Percentiles rank a stretch among this genome's conserved stretches.
Evolutionary conservation across 2,797 vertebrate genomes (phyloP).

Genomic region (Acipenser ruthenus): DNA sequence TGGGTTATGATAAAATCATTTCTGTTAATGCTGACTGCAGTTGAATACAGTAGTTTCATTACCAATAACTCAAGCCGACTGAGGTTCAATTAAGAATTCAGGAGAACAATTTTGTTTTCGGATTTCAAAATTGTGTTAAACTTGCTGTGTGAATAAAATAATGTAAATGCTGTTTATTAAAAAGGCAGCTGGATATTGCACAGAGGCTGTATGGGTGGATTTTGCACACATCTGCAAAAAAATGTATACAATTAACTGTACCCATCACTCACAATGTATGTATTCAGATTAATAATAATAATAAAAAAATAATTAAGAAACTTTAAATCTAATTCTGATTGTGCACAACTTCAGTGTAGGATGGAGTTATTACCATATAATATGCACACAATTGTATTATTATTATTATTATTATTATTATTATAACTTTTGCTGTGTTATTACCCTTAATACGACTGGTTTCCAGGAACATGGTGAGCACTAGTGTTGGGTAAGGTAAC

Average conservation of each 20-base stretch:
- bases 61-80: conserved; percentile 41
- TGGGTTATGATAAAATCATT: conserved; percentile 40
- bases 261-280: not conserved
- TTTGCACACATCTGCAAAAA: not conserved
- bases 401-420: too few relatives aligned
- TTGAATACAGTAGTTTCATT: conserved; percentile 37
- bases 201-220: not conserved
- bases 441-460: too few relatives aligned
- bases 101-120: conserved; percentile 32
- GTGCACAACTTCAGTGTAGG: too few relatives aligned
- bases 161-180: not conserved
- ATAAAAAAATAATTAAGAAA: too few relatives aligned
- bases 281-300: too few relatives aligned
- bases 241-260: not conserved
- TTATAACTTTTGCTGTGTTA: too few relatives aligned
- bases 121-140: conserved; percentile 34
- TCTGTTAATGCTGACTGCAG: conserved; percentile 41
- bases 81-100: conserved; percentile 47
- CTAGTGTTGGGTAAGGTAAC: too few relatives aligned
- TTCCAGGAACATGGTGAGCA: too few relatives aligned
- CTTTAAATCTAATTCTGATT: too few relatives aligned
- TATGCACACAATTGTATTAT: too few relatives aligned
- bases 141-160: conserved; percentile 1
- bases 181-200: not conserved
- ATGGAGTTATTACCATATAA: too few relatives aligned